Conservation (phyloP, 2,888 invertebrate species). For the Morpho deidamia region DNA sequence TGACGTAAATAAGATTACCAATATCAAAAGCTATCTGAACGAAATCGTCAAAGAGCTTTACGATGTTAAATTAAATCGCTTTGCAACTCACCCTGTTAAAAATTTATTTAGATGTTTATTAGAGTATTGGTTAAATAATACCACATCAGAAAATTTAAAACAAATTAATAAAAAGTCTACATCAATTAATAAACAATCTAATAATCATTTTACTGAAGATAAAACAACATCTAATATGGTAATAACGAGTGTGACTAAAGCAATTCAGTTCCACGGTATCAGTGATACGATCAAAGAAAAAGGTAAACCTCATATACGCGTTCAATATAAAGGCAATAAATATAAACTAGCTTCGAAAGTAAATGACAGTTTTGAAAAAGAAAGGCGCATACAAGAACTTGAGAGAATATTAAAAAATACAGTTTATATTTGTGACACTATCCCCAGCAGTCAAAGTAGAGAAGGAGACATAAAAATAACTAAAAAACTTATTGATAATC, state of each 20-base stretch:
- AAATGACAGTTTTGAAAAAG: slow-evolving; percentile 47
- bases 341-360: slow-evolving; percentile 12
- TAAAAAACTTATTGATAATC: slow-evolving; percentile 45
- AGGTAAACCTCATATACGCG: slow-evolving; percentile 14
- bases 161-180: slow-evolving; percentile 37
- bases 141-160: slow-evolving; percentile 33
- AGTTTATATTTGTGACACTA: slow-evolving; percentile 51
- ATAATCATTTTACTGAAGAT: slow-evolving; percentile 45
- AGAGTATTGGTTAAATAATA: slow-evolving; percentile 58
- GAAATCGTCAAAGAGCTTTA: slow-evolving; percentile 52
- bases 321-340: slow-evolving; percentile 18
- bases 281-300: slow-evolving; percentile 28
- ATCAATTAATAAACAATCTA: slow-evolving; percentile 44
- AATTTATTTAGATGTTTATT: slow-evolving; percentile 50
- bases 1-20: slow-evolving; percentile 2
- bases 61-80: slow-evolving; percentile 34
- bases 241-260: slow-evolving; percentile 36
- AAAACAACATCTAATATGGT: slow-evolving; percentile 41
- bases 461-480: slow-evolving; percentile 57
- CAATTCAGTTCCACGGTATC: slow-evolving; percentile 44
- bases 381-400: slow-evolving; percentile 52
- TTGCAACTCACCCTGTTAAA: slow-evolving; percentile 46
- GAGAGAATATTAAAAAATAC: slow-evolving; percentile 59
- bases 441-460: slow-evolving; percentile 32
- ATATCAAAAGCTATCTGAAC: slow-evolving; percentile 40